phyloP scores from a whole-genome alignment of 2,113 vertebrate species.

The Nibea coibor region DNA sequence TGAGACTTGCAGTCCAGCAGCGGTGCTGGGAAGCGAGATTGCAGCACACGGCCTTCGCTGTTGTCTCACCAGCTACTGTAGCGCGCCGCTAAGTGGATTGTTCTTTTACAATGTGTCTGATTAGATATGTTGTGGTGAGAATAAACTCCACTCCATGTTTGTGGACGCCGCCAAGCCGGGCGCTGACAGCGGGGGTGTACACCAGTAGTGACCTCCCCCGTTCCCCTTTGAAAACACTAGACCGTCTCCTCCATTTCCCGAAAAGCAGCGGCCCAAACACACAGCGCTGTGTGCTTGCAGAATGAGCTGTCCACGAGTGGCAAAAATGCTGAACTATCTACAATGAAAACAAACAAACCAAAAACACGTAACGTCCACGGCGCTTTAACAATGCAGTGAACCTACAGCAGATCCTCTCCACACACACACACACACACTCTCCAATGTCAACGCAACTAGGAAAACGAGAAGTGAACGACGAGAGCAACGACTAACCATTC shows the following conservation, averaged over 20 bases:
- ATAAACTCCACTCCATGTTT: slow-evolving; percentile 9
- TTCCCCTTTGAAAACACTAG: slow-evolving; percentile 4
- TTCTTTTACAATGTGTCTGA: slow-evolving; percentile 32
- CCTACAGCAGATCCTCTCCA: not conserved
- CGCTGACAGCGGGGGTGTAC: slow-evolving; percentile 11
- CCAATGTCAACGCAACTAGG: not conserved
- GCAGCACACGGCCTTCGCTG: not conserved
- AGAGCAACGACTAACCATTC: not conserved
- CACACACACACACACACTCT: not conserved
- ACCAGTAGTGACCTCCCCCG: slow-evolving; percentile 13
- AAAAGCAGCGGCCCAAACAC: not conserved
- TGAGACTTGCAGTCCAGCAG: not conserved
- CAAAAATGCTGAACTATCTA: not conserved
- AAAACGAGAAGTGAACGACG: not conserved
- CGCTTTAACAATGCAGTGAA: slow-evolving; percentile 1
- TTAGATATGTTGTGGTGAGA: slow-evolving; percentile 17
- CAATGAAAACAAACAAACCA: not conserved
- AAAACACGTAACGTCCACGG: not conserved
- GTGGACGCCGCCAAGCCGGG: not conserved
- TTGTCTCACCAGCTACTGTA: slow-evolving; percentile 5
- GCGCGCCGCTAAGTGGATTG: slow-evolving; percentile 3
- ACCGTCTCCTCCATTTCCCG: not conserved
- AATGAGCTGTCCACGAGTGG: not conserved
- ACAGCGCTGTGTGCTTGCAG: not conserved
- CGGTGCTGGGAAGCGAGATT: slow-evolving; percentile 1